Conservation (phyloP, 2,888 invertebrate genomes). For the Nomada ruficornis region DNA sequence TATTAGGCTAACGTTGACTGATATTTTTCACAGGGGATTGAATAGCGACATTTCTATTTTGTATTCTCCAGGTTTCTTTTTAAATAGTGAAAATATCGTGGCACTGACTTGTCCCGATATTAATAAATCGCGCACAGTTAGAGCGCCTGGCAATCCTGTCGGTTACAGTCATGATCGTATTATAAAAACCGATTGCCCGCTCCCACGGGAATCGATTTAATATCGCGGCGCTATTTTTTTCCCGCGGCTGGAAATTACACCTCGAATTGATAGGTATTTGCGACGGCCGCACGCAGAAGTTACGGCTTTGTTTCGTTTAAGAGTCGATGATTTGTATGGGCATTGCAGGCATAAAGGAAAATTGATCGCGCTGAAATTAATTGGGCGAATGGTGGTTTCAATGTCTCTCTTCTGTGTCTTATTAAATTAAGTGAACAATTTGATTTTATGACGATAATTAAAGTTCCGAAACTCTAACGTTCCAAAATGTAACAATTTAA, state of each 20-base stretch:
- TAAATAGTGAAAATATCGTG: background rate
- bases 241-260: background rate
- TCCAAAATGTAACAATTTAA: too few relatives aligned
- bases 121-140: slow-evolving; percentile 7
- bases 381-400: too few relatives aligned
- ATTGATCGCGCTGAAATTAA: background rate
- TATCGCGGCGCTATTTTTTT: background rate
- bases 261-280: background rate
- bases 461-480: too few relatives aligned
- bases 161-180: slow-evolving; percentile 22
- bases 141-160: slow-evolving; percentile 10
- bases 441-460: too few relatives aligned
- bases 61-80: too few relatives aligned
- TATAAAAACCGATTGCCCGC: slow-evolving; percentile 2
- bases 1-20: too few relatives aligned
- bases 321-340: background rate
- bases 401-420: too few relatives aligned
- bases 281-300: background rate
- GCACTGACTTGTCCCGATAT: background rate
- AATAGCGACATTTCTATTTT: too few relatives aligned
- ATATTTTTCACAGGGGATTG: too few relatives aligned
- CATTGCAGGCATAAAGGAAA: background rate
- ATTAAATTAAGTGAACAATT: too few relatives aligned
- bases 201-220: background rate
- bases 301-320: background rate